Evolutionary conservation across 2,113 vertebrate genomes (phyloP), one percentile per base, ranked within the genome.

Genomic region (Onychostoma macrolepis): DNA sequence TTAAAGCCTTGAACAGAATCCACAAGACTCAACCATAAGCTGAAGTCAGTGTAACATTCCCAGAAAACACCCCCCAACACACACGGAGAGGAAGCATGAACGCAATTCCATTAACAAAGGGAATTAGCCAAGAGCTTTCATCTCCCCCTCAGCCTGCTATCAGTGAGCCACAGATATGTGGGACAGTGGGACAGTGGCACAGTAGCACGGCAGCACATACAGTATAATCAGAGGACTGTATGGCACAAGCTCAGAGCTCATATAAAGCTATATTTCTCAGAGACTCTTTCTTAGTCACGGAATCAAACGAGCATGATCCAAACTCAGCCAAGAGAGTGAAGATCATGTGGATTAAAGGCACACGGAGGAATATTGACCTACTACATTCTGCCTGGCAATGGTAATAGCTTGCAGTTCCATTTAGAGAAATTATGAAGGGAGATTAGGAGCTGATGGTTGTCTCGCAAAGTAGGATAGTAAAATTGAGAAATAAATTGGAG

Each of bases 141-240:
- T 69, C 67, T 84, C 41, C 71, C 81, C 43, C 81, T 87, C 53
- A 50, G 84, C 75, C 58, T 38, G 43, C 81, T 84, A 90, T 88
- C 87, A 86, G 80, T 15, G 36, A 67, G 67, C 71, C 43, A n/a
- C 85, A 85, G 81, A 50, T 87, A 85, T 88, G 81, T 88, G 86
- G 87, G 85, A 88, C 89, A 85, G 76, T 80, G 77, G 86, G 74
- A 77, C 77, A 84, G 83, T 85, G 53, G 53, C 19, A 58, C 56
- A 58, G 56, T 61, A 36, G 43, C 48, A 80, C 76, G 83, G 19
- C 77, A 81, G 77, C 53, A 74, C 77, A 82, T 81, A 76, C 67
- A 65, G 78, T 80, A 80, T 85, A 69, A 41, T 33, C 45, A 30
- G 11, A 69, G 43, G 15, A 58, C n/a, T 45, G 26, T 38, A 45